These are phyloP conservation scores for Drosophila cognata DNA, from an alignment of 2,888 invertebrate genomes.

Conservation along the genomic window DNA sequence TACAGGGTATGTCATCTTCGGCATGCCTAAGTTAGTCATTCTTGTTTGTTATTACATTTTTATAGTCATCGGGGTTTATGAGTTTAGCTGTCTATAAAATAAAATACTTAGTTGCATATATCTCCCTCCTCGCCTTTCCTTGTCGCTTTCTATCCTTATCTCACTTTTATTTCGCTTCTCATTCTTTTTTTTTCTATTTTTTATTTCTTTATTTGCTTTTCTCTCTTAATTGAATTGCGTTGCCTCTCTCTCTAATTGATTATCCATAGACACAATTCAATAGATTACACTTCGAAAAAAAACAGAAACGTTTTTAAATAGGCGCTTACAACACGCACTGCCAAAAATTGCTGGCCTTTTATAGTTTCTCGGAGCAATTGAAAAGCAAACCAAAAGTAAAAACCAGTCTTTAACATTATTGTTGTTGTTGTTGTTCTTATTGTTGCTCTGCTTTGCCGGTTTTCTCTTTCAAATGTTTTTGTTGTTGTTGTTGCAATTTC, in stretches of 20 bases:
- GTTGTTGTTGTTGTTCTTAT: constrained; percentile 34
- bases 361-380: constrained; percentile 36
- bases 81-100: not conserved
- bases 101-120: not conserved
- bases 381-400: constrained; percentile 24
- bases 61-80: not conserved
- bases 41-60: not conserved
- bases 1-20: not conserved
- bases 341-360: constrained; percentile 23
- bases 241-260: not conserved
- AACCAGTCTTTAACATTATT: constrained; percentile 39
- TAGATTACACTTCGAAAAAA: not conserved
- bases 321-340: constrained; percentile 33
- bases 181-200: not conserved
- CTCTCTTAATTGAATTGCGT: not conserved
- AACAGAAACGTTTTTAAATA: not conserved
- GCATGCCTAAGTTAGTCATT: not conserved
- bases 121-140: not conserved
- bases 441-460: constrained; percentile 44
- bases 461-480: constrained; percentile 54
- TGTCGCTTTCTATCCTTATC: not conserved
- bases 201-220: not conserved
- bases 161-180: not conserved
- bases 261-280: not conserved
- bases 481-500: constrained; percentile 66